Conservation (phyloP, 2,888 invertebrate genomes). For the Agriopis aurantiaria region DNA sequence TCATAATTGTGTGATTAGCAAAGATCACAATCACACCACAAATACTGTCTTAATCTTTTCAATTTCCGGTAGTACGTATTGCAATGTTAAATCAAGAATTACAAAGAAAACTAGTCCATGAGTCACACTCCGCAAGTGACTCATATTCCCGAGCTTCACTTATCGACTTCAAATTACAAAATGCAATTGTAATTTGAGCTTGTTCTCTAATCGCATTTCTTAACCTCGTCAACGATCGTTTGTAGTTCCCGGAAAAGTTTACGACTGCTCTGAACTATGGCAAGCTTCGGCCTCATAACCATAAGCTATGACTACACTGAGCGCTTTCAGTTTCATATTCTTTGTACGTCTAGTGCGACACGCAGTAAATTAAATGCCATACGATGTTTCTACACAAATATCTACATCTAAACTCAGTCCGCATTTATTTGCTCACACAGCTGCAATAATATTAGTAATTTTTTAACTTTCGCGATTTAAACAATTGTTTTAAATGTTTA, state of each 20-base stretch:
- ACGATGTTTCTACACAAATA: no score
- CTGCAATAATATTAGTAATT: no score
- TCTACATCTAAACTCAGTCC: no score
- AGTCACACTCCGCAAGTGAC: background rate
- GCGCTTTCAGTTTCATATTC: no score
- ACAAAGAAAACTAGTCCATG: background rate
- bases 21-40: background rate
- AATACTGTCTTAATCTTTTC: background rate
- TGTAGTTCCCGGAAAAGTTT: background rate
- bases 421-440: no score
- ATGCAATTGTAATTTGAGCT: slow-evolving; percentile 13
- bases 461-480: no score
- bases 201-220: slow-evolving; percentile 17
- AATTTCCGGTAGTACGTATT: background rate
- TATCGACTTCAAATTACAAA: slow-evolving; percentile 7
- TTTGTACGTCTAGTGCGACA: no score
- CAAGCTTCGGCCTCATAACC: background rate
- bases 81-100: background rate
- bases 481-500: no score
- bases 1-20: no score
- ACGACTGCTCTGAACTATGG: background rate
- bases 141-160: background rate
- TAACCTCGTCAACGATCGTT: slow-evolving; percentile 7
- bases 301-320: no score
- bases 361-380: no score